Base-by-base conservation (phyloP, 2,113 vertebrate genomes). In the Pogonocichla stellata region DNA sequence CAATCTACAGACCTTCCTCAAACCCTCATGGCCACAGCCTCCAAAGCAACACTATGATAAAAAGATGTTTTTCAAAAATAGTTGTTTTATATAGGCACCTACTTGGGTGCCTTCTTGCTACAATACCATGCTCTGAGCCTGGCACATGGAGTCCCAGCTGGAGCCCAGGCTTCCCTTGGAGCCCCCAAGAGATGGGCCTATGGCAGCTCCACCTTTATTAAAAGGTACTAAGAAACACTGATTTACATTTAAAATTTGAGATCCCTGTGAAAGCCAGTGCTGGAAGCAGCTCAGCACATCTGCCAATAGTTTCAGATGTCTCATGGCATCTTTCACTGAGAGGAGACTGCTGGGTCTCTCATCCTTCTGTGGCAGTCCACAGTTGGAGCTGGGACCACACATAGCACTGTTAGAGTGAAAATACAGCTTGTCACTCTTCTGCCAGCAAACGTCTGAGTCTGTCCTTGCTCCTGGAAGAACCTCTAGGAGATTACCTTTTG, bases 51-150 rank as follows among this genome's bases (percentile, higher is more conserved):
- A 33, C 22, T 69, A 19, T 23, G 19, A 69, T 51, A 51, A 67
- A 67, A 50, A 50, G 3, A 33, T 26, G 10, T 31, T 86, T 67
- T 34, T 5, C 5, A 58, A 50, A 65, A 77, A 26, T 6, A 22
- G 9, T 36, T 67, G 22, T 22, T 67, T 77, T 51, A 60, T 19
- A 18, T 12, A 28, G 45, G 7, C 0, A 0, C 26, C 9, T 51
- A 5, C 26, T 60, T 5, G 11, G 9, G 20, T 58, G 29, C 18
- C 48, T 38, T 58, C 43, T 60, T 77, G 26, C 45, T 33, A 12
- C 4, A 2, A 8, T 36, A 33, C 9, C 33, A 28, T 43, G 45
- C 53, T 67, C 62, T 36, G 31, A 58, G 43, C 33, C 33, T 77
- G 53, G 36, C 18, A 60, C 7, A 9, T 26, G 43, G 26, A 36